Evolutionary conservation across 2,113 vertebrate species (phyloP).

Genomic region (Brachyhypopomus gauderio): DNA sequence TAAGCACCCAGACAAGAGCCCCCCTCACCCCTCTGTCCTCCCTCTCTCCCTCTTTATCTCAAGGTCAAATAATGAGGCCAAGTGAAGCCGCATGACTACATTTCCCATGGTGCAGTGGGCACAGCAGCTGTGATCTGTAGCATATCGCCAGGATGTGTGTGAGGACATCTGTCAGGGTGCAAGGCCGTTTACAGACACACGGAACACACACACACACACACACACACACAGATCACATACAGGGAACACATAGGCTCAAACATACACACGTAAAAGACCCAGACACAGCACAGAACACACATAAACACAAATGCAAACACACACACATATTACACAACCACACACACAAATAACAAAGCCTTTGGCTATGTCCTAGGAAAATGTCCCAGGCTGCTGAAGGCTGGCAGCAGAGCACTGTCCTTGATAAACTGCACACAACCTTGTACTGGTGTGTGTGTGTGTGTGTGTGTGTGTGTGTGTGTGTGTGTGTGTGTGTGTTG

Average conservation of each 20-base stretch:
- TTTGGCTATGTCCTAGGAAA: neutral
- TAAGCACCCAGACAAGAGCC: neutral
- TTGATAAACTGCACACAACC: no score
- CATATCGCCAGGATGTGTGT: neutral
- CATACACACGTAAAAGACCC: neutral
- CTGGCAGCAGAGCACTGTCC: no score
- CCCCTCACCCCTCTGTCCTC: no score
- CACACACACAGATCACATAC: conserved; percentile 2
- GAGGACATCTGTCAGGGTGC: conserved; percentile 1
- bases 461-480: no score
- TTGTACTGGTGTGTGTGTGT: no score
- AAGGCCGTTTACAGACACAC: conserved; percentile 8
- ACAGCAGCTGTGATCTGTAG: conserved; percentile 12
- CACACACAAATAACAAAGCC: neutral
- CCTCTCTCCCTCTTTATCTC: neutral
- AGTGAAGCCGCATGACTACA: neutral
- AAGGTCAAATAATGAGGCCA: conserved; percentile 24
- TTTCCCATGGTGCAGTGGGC: conserved; percentile 1
- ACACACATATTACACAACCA: neutral
- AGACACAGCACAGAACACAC: neutral
- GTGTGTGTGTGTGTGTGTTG: no score
- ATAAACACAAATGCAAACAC: neutral
- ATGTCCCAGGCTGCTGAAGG: neutral
- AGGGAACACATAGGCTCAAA: neutral
- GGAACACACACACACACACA: neutral